Evolutionary conservation across 2,113 vertebrate genomes (phyloP).

Genomic region (Periophthalmus modestus): DNA sequence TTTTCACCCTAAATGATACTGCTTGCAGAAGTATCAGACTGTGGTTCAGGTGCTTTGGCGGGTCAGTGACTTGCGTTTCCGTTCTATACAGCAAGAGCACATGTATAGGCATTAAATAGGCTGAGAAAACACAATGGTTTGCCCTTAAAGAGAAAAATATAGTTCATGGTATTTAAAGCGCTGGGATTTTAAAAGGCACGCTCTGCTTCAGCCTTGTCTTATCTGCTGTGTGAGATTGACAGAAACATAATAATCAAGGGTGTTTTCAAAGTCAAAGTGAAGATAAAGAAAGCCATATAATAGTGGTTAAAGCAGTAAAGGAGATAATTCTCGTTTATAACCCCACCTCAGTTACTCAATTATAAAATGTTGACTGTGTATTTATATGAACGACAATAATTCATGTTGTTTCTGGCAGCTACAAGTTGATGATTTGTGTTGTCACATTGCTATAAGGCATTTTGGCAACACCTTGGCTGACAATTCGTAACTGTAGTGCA

Average conservation of each 20-base stretch:
- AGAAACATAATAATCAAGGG: conserved; percentile 6
- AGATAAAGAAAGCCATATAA: conserved; percentile 6
- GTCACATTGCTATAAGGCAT: conserved; percentile 12
- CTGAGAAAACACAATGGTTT: not conserved
- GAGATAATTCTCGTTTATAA: not conserved
- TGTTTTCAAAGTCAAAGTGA: conserved; percentile 6
- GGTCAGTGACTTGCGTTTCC: conserved; percentile 13
- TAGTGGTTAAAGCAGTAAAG: not conserved
- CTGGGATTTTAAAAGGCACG: not conserved
- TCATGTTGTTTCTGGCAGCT: not conserved
- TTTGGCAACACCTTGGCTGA: conserved; percentile 12
- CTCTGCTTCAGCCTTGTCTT: not conserved
- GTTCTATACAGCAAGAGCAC: conserved; percentile 8
- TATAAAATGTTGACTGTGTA: not conserved
- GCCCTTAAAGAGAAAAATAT: not conserved
- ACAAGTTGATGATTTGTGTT: not conserved
- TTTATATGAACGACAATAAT: conserved; percentile 6
- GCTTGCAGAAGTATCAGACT: not conserved
- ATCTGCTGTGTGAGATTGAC: conserved; percentile 1
- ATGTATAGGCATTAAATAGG: not conserved
- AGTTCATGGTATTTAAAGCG: not conserved
- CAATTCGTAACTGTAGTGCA: not conserved
- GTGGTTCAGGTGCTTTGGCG: conserved; percentile 19
- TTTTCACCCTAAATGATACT: conserved; percentile 6
- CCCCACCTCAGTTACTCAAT: not conserved